Conservation (phyloP, 2,797 vertebrate genomes). For the Pseudochromis fuscus region DNA sequence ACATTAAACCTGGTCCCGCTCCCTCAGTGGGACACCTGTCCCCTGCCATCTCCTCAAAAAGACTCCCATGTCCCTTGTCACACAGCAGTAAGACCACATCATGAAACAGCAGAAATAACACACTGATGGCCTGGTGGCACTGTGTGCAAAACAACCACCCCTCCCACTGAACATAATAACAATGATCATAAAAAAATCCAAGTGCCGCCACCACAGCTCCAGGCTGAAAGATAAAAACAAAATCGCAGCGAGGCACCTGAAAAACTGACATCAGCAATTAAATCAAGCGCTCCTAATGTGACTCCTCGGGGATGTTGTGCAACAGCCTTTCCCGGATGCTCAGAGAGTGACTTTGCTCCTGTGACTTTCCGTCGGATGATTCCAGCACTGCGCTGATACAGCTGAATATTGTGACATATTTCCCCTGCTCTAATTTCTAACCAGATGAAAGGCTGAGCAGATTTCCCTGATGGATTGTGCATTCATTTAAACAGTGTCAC, state of each 20-base stretch:
- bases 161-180: conserved; percentile 39
- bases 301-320: conserved; percentile 43
- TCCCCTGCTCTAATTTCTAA: conserved; percentile 56
- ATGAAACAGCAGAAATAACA: conserved; percentile 48
- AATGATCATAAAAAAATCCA: conserved; percentile 40
- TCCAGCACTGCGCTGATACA: conserved; percentile 34
- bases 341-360: conserved; percentile 54
- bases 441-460: conserved; percentile 68
- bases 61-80: conserved; percentile 37
- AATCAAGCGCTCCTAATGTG: conserved; percentile 62
- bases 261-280: conserved; percentile 81
- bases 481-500: conserved; percentile 60
- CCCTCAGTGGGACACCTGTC: conserved; percentile 41
- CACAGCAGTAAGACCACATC: conserved; percentile 50
- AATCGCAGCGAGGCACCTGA: conserved; percentile 63
- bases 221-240: conserved; percentile 65
- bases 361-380: conserved; percentile 47
- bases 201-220: conserved; percentile 34
- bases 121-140: not conserved
- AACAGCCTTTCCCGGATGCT: conserved; percentile 51
- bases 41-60: conserved; percentile 42
- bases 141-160: conserved; percentile 29
- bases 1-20: conserved; percentile 51
- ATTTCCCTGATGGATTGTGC: conserved; percentile 68
- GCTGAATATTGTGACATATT: conserved; percentile 59